Conservation (phyloP, 1,140 invertebrate species). For the Musca vetustissima region DNA sequence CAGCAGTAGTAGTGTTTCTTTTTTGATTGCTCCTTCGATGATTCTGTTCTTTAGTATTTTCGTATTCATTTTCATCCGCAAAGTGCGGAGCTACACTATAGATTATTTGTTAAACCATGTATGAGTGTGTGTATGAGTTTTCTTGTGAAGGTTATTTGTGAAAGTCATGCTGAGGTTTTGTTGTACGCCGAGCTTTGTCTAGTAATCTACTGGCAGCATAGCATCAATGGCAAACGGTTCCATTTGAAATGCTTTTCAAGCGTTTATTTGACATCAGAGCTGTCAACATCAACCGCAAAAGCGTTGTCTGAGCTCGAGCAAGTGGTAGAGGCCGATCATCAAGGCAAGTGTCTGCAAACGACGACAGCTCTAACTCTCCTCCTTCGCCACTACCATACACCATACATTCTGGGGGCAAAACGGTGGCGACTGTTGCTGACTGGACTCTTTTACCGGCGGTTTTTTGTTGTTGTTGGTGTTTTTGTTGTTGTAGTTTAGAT, state of each 20-base stretch:
- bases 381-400: no score
- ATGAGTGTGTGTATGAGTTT: constrained; percentile 10
- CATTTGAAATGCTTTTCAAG: constrained; percentile 21
- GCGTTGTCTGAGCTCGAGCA: not conserved
- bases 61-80: constrained; percentile 10
- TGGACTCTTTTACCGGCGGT: not conserved
- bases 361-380: no score
- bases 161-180: constrained; percentile 14
- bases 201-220: not conserved
- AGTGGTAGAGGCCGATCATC: constrained; percentile 2
- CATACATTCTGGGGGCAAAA: no score
- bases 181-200: not conserved
- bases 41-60: constrained; percentile 3
- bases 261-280: constrained; percentile 17
- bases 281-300: constrained; percentile 17
- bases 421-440: constrained; percentile 7
- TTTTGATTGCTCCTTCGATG: not conserved
- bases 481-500: not conserved
- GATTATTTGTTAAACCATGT: not conserved
- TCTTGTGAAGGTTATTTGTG: constrained; percentile 22
- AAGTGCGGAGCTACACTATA: not conserved
- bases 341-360: constrained; percentile 1
- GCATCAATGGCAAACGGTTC: not conserved
- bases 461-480: not conserved
- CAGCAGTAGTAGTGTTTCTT: not conserved